A percentile compares a stretch with the other conserved stretches of the same genome.
These are phyloP conservation scores for Bombus waltoni DNA, from an alignment of 1,140 invertebrate genomes.

Conservation along the genomic window DNA sequence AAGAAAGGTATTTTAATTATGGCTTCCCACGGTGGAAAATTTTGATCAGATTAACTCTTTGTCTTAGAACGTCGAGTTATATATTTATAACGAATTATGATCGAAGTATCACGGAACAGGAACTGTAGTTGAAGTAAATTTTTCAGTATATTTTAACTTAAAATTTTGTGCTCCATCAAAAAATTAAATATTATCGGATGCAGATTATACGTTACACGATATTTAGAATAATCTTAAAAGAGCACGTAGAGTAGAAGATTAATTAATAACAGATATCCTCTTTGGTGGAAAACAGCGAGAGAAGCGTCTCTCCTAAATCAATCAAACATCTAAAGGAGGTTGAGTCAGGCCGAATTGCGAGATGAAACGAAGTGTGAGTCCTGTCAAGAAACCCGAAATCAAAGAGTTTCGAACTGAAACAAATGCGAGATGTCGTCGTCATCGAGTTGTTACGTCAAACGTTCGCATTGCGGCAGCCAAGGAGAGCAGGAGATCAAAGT, in stretches of 20 bases:
- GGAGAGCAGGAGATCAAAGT: slow-evolving; percentile 25
- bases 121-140: no score
- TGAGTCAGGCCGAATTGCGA: neutral
- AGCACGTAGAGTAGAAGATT: no score
- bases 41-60: neutral
- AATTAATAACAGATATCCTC: neutral
- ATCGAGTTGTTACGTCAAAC: slow-evolving; percentile 3
- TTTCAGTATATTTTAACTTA: no score
- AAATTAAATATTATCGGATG: no score
- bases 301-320: neutral
- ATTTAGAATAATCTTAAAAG: no score
- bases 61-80: no score
- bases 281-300: neutral
- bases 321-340: neutral
- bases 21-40: neutral
- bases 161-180: no score
- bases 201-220: no score
- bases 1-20: neutral
- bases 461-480: neutral
- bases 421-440: neutral
- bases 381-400: neutral
- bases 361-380: neutral
- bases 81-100: neutral
- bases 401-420: neutral
- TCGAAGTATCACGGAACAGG: neutral